Evolutionary conservation across 2,888 invertebrate species (phyloP).

Genomic region (Rhopalosiphum nymphaeae): DNA sequence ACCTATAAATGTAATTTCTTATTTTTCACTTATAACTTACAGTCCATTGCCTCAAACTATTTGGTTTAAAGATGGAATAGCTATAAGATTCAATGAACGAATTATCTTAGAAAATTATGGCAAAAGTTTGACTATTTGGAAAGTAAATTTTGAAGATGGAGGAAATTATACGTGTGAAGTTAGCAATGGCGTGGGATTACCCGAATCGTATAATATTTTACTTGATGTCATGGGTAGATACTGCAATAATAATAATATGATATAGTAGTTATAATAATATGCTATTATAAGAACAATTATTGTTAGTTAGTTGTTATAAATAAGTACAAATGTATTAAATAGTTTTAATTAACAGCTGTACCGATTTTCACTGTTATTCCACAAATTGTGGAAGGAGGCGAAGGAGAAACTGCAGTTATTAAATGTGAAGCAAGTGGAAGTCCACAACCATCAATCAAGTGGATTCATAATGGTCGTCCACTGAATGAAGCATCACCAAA

Average conservation of each 20-base stretch:
- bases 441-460: slow-evolving; percentile 91
- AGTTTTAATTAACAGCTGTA: slow-evolving; percentile 73
- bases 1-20: background rate
- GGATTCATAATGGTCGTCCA: slow-evolving; percentile 96
- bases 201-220: slow-evolving; percentile 86
- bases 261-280: background rate
- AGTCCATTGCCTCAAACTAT: slow-evolving; percentile 93
- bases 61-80: slow-evolving; percentile 87
- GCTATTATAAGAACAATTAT: background rate
- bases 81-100: slow-evolving; percentile 80
- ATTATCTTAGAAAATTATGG: slow-evolving; percentile 92
- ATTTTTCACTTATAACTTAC: slow-evolving; percentile 67
- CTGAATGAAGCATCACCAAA: slow-evolving; percentile 81
- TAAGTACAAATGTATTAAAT: background rate
- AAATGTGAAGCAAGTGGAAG: slow-evolving; percentile 89
- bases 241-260: slow-evolving; percentile 65
- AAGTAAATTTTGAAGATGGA: slow-evolving; percentile 88
- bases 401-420: slow-evolving; percentile 90
- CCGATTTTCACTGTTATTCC: slow-evolving; percentile 95
- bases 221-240: slow-evolving; percentile 78
- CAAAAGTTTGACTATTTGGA: slow-evolving; percentile 90
- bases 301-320: background rate
- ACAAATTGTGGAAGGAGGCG: slow-evolving; percentile 86
- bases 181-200: slow-evolving; percentile 89
- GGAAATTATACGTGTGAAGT: slow-evolving; percentile 95